Conservation (phyloP, 2,888 invertebrate species). For the Lasioglossum calceatum region DNA sequence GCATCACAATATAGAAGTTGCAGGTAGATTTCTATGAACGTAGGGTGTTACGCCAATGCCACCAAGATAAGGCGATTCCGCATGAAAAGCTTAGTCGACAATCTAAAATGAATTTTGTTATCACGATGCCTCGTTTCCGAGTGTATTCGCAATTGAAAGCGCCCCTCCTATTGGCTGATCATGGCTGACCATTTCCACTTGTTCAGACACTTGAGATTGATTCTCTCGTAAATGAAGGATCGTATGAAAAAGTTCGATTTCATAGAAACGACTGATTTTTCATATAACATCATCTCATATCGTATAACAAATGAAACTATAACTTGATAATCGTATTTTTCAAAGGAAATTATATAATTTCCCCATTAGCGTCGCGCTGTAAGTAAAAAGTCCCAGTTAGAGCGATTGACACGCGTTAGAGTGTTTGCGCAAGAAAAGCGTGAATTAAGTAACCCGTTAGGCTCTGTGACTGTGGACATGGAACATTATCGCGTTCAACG, state of each 20-base stretch:
- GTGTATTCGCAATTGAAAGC: neutral
- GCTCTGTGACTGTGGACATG: neutral
- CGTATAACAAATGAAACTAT: neutral
- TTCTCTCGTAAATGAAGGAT: too few relatives aligned
- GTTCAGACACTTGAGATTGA: neutral
- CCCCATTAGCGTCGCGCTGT: neutral
- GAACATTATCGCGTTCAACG: neutral
- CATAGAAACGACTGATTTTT: neutral
- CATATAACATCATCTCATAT: neutral
- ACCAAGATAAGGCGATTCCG: too few relatives aligned
- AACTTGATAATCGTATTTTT: neutral
- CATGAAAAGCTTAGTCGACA: neutral
- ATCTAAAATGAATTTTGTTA: neutral
- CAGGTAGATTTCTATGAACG: too few relatives aligned
- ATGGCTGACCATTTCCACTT: neutral
- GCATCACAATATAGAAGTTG: too few relatives aligned
- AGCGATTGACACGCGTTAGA: neutral
- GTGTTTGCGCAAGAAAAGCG: neutral
- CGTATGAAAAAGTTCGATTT: too few relatives aligned
- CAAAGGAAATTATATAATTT: neutral
- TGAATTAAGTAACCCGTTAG: neutral
- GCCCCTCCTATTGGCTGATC: neutral
- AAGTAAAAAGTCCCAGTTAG: neutral
- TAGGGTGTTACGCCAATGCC: too few relatives aligned
- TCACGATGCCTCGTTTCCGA: too few relatives aligned